Evolutionary conservation across 1,140 invertebrate species (phyloP).

Genomic region (Sycobia sp.): DNA sequence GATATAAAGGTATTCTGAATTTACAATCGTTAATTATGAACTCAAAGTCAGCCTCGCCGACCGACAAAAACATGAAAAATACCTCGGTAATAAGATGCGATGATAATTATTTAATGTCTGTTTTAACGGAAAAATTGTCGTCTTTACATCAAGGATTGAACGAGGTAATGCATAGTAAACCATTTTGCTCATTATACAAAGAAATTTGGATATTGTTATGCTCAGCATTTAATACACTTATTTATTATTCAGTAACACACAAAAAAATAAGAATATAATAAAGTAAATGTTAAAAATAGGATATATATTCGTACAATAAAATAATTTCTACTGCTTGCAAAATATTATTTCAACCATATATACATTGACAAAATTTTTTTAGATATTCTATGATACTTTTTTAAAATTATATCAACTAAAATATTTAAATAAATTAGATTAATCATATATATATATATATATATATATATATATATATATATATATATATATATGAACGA

Average conservation of each 20-base stretch:
- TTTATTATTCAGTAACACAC: neutral
- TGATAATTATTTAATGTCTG: conserved; percentile 36
- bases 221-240: neutral
- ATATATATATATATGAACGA: no score
- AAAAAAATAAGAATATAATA: neutral
- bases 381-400: no score
- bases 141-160: conserved; percentile 39
- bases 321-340: no score
- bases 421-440: no score
- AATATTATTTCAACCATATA: no score
- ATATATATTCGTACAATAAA: neutral
- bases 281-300: neutral
- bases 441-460: no score
- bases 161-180: conserved; percentile 34
- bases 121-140: conserved; percentile 39
- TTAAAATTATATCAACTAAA: no score
- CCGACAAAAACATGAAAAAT: conserved; percentile 32
- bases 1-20: conserved; percentile 17
- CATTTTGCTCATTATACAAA: neutral
- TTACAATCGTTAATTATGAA: conserved; percentile 12
- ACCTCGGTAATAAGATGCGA: conserved; percentile 34
- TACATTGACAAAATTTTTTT: no score
- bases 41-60: neutral
- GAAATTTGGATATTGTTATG: neutral
- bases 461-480: no score